Evolutionary conservation across 2,113 vertebrate genomes (phyloP).

Genomic region (Poeciliopsis prolifica): DNA sequence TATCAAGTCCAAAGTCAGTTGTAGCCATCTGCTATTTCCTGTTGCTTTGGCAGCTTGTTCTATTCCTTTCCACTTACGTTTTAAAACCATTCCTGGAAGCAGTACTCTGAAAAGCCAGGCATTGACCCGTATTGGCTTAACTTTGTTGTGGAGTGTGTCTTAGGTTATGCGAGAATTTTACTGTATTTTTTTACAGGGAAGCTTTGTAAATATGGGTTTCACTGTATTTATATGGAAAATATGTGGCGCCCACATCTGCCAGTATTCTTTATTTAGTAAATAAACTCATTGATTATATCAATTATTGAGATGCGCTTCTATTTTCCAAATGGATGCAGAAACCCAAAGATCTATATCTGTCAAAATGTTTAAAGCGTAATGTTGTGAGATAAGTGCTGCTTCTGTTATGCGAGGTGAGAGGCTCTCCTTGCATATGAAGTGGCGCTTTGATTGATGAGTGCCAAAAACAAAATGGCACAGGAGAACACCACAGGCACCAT

Average conservation of each 20-base stretch:
- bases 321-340: conserved; percentile 30
- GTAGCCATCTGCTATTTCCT: neutral
- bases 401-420: conserved; percentile 52
- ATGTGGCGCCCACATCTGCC: too few species aligned
- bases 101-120: neutral
- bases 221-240: neutral
- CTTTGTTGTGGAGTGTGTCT: neutral
- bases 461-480: conserved; percentile 65
- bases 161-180: neutral
- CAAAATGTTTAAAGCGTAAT: conserved; percentile 59
- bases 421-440: conserved; percentile 54
- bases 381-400: conserved; percentile 60
- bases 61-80: neutral
- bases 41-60: neutral
- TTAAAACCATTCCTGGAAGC: neutral
- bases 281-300: neutral
- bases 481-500: conserved; percentile 57
- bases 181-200: too few species aligned
- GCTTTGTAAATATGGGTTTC: neutral
- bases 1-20: neutral
- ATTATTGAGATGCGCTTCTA: neutral
- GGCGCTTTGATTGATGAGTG: conserved; percentile 71
- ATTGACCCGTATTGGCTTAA: neutral
- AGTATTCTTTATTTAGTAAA: neutral
- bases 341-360: conserved; percentile 59